These are phyloP conservation scores for Carassius carassius DNA, from an alignment of 2,113 vertebrate species.

Conservation along the genomic window DNA sequence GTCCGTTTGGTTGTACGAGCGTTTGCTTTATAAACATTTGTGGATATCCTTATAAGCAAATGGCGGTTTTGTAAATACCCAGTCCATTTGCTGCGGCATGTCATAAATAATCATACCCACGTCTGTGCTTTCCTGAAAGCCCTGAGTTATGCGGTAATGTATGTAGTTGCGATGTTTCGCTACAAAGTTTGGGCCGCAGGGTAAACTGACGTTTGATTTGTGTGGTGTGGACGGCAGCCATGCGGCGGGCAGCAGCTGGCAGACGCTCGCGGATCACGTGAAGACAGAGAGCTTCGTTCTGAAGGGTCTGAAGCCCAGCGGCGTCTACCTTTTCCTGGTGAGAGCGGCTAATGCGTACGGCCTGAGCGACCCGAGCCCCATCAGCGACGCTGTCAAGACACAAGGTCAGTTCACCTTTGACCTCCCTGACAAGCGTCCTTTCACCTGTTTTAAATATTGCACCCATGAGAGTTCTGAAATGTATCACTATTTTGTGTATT, in stretches of 20 bases:
- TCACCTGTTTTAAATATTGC: neutral
- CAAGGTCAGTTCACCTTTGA: slow-evolving; percentile 80
- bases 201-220: slow-evolving; percentile 37
- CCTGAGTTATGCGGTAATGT: neutral
- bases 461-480: too few species aligned
- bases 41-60: neutral
- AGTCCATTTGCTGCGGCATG: neutral
- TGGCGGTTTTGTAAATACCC: slow-evolving; percentile 9
- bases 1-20: neutral
- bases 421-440: neutral
- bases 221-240: slow-evolving; percentile 75
- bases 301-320: slow-evolving; percentile 91
- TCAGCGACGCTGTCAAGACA: slow-evolving; percentile 96
- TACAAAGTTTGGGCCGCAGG: slow-evolving; percentile 1
- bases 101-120: slow-evolving; percentile 17
- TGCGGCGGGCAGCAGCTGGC: slow-evolving; percentile 97
- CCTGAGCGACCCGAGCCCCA: slow-evolving; percentile 96
- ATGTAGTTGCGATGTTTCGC: neutral
- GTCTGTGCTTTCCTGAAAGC: neutral
- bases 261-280: slow-evolving; percentile 95
- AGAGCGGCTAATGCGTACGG: slow-evolving; percentile 97
- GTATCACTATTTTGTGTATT: neutral
- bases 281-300: slow-evolving; percentile 90
- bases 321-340: slow-evolving; percentile 97
- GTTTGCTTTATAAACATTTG: neutral